Conservation (phyloP, 2,888 invertebrate genomes). For the Cactoblastis cactorum region DNA sequence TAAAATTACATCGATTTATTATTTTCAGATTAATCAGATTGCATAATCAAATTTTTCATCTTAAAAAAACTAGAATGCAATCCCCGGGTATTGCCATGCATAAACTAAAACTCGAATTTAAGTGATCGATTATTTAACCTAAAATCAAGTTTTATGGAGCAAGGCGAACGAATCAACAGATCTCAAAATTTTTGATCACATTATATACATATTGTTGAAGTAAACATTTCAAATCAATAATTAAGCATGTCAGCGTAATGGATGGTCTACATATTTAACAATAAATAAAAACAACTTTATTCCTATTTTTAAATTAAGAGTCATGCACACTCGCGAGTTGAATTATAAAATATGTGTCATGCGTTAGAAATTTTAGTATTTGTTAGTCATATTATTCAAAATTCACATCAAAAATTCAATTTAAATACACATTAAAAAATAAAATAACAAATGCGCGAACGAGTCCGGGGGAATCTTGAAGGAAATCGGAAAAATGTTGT, state of each 20-base stretch:
- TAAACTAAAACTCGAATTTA: slow-evolving; percentile 70
- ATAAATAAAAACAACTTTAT: slow-evolving; percentile 35
- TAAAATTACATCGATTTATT: slow-evolving; percentile 36
- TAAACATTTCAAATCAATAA: slow-evolving; percentile 58
- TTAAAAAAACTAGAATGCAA: slow-evolving; percentile 72
- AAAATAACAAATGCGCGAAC: slow-evolving; percentile 41
- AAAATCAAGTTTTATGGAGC: slow-evolving; percentile 73
- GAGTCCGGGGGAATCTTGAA: slow-evolving; percentile 45
- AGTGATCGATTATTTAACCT: slow-evolving; percentile 45
- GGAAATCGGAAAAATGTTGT: slow-evolving; percentile 63
- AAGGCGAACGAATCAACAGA: slow-evolving; percentile 55
- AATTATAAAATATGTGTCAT: slow-evolving; percentile 65
- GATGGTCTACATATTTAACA: slow-evolving; percentile 48
- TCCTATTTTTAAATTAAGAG: slow-evolving; percentile 39
- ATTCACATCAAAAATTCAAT: slow-evolving; percentile 25
- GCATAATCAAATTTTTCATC: slow-evolving; percentile 76
- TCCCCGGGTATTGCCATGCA: slow-evolving; percentile 75
- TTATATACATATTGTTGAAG: slow-evolving; percentile 64
- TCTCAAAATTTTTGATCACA: slow-evolving; percentile 34
- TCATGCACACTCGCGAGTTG: slow-evolving; percentile 77
- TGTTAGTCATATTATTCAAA: slow-evolving; percentile 76
- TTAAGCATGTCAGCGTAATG: slow-evolving; percentile 59
- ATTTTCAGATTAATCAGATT: slow-evolving; percentile 48
- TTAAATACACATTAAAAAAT: slow-evolving; percentile 33
- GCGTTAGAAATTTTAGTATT: slow-evolving; percentile 73